Evolutionary conservation across 2,797 vertebrate genomes (phyloP).

Genomic region (Anabas testudineus): DNA sequence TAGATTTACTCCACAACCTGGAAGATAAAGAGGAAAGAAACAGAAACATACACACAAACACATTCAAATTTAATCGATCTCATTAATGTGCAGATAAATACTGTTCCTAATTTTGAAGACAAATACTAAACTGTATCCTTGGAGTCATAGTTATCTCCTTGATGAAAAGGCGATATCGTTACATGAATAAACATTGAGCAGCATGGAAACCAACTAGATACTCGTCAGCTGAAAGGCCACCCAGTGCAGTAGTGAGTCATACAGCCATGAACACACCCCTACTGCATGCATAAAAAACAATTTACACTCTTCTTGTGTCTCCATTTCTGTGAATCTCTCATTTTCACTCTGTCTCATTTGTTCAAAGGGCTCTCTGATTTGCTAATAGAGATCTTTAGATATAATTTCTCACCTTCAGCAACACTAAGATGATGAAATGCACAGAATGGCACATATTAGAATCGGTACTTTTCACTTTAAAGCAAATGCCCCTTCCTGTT

Average conservation of each 20-base stretch:
- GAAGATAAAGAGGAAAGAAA: slow-evolving; percentile 15
- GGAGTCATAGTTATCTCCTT: slow-evolving; percentile 5
- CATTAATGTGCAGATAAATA: neutral
- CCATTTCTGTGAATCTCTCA: neutral
- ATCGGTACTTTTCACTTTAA: neutral
- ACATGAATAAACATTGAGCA: slow-evolving; percentile 36
- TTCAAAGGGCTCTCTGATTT: slow-evolving; percentile 3
- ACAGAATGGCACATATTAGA: neutral
- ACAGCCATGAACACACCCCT: slow-evolving; percentile 10
- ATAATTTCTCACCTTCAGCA: slow-evolving; percentile 14
- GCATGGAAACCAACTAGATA: slow-evolving; percentile 25
- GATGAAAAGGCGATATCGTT: slow-evolving; percentile 7
- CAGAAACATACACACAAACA: neutral
- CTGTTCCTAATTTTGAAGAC: neutral
- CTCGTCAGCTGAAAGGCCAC: slow-evolving; percentile 32
- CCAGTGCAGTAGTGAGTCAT: slow-evolving; percentile 54
- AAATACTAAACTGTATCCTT: slow-evolving; percentile 11
- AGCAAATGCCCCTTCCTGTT: neutral
- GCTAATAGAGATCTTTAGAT: slow-evolving; percentile 16
- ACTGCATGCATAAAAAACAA: slow-evolving; percentile 11
- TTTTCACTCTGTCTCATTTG: neutral
- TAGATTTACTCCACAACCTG: slow-evolving; percentile 88
- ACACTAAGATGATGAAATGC: neutral
- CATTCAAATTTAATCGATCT: slow-evolving; percentile 2
- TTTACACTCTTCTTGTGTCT: slow-evolving; percentile 17